Evolutionary conservation across 2,797 vertebrate genomes (phyloP).

Genomic region (Aplochiton taeniatus): DNA sequence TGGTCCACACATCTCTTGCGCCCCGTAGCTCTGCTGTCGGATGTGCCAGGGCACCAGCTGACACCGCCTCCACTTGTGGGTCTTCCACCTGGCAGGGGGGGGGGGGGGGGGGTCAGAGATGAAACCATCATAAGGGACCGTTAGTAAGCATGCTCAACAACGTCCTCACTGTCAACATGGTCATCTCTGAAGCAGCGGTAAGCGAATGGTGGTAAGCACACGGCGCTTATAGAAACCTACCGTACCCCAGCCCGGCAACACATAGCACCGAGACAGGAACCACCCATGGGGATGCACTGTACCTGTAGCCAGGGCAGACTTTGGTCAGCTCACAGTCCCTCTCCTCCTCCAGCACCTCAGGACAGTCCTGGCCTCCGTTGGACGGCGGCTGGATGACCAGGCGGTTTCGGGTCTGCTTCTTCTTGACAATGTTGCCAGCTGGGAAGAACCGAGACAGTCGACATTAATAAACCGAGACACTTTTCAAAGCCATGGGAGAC

Average conservation of each 20-base stretch:
- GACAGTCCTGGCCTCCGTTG: constrained; percentile 91
- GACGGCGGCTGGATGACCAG: constrained; percentile 88
- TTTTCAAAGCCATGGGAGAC: too few species aligned
- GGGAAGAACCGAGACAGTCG: constrained; percentile 28
- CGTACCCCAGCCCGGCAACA: too few species aligned
- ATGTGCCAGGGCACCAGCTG: constrained; percentile 93
- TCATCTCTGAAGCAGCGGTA: too few species aligned
- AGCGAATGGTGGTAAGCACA: too few species aligned
- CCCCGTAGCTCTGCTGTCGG: constrained; percentile 83
- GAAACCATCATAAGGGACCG: too few species aligned
- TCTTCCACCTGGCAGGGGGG: constrained; percentile 88
- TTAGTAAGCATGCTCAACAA: too few species aligned
- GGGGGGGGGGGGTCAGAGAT: background rate
- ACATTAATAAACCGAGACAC: constrained; percentile 12
- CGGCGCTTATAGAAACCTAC: too few species aligned
- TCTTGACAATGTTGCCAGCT: constrained; percentile 66
- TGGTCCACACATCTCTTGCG: constrained; percentile 90
- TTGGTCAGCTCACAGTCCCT: constrained; percentile 81
- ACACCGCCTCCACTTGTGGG: constrained; percentile 96
- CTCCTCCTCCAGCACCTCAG: constrained; percentile 88
- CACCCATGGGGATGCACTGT: constrained; percentile 14
- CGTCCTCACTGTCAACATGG: too few species aligned
- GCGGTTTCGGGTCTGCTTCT: constrained; percentile 85
- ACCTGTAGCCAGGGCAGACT: constrained; percentile 90
- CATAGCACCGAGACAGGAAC: background rate